Evolutionary conservation across 2,888 invertebrate genomes (phyloP).

Genomic region (Yponomeuta malinellus): DNA sequence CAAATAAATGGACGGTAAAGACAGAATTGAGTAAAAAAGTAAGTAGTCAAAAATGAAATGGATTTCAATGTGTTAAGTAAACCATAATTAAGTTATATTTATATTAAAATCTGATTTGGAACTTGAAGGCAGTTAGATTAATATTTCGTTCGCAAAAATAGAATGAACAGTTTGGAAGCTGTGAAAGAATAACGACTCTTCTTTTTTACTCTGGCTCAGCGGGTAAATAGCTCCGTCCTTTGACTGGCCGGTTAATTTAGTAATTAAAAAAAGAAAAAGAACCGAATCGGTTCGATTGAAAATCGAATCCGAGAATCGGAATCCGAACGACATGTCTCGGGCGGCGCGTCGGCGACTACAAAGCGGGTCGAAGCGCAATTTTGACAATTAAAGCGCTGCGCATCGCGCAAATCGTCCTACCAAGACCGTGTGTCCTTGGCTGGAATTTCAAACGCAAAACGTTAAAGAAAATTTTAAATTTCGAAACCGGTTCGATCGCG

Average conservation of each 20-base stretch:
- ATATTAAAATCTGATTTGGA: too few relatives aligned
- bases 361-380: conserved; percentile 54
- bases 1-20: too few relatives aligned
- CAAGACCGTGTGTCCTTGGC: conserved; percentile 58
- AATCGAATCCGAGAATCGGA: conserved; percentile 38
- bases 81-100: too few relatives aligned
- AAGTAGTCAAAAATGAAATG: too few relatives aligned
- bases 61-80: too few relatives aligned
- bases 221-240: background rate
- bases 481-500: conserved; percentile 52
- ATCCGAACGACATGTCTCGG: conserved; percentile 27
- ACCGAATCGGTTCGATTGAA: conserved; percentile 31
- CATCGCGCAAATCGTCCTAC: conserved; percentile 56
- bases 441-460: conserved; percentile 56
- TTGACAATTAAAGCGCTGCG: conserved; percentile 71
- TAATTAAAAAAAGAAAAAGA: conserved; percentile 8
- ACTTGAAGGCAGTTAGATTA: too few relatives aligned
- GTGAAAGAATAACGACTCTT: background rate
- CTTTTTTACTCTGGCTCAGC: background rate
- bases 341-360: conserved; percentile 50
- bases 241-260: background rate
- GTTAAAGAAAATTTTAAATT: conserved; percentile 26
- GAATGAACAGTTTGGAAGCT: background rate
- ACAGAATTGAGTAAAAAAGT: too few relatives aligned
- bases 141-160: too few relatives aligned